Percentiles rank a stretch among this genome's conserved stretches.
These are phyloP conservation scores for Palaemon carinicauda DNA, from an alignment of 1,140 invertebrate species.

Conservation along the genomic window DNA sequence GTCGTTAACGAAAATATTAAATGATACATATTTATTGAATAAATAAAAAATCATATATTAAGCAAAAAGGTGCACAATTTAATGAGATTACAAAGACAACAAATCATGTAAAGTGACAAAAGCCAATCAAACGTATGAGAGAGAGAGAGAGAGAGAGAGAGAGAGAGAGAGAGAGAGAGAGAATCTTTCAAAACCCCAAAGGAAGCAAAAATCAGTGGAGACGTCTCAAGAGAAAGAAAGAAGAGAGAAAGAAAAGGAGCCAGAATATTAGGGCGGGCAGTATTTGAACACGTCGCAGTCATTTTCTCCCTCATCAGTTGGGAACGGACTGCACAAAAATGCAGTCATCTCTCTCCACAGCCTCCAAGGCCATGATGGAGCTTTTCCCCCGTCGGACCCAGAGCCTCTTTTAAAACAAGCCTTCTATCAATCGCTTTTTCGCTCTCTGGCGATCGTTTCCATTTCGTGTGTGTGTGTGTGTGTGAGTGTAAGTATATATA, in stretches of 20 bases:
- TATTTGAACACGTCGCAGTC: slow-evolving; percentile 22
- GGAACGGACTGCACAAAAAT: neutral
- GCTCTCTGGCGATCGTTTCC: too few species aligned
- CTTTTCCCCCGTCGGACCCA: too few species aligned
- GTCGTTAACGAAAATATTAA: too few species aligned
- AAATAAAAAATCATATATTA: too few species aligned
- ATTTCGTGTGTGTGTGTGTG: too few species aligned
- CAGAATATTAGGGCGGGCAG: neutral
- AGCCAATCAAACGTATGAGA: neutral
- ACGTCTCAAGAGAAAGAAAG: neutral
- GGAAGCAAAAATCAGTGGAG: neutral
- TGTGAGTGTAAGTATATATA: too few species aligned
- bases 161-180: neutral
- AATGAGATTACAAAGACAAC: too few species aligned
- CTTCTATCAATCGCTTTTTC: too few species aligned
- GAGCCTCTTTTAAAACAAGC: too few species aligned
- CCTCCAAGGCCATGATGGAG: too few species aligned
- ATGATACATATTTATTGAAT: too few species aligned
- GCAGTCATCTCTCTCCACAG: neutral
- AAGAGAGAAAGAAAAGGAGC: neutral
- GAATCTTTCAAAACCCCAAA: neutral
- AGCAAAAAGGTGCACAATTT: too few species aligned
- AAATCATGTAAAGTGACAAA: neutral
- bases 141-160: slow-evolving; percentile 6
- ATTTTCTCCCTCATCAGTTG: slow-evolving; percentile 19